Evolutionary conservation across 2,113 vertebrate species (phyloP).

Genomic region (Raja brachyura): DNA sequence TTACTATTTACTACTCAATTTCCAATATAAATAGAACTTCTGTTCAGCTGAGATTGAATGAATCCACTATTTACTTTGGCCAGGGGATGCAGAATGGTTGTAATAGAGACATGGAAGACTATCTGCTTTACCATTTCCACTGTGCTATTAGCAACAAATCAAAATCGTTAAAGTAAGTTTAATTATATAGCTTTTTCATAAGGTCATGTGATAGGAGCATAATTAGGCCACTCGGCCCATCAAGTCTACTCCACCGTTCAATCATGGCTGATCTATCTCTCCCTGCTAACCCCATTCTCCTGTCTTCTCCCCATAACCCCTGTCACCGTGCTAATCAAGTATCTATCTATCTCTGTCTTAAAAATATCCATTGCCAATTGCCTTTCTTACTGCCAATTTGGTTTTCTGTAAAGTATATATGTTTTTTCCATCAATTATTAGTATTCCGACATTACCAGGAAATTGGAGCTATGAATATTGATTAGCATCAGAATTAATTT

Average conservation of each 20-base stretch:
- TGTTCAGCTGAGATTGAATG: not conserved
- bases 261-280: too few species aligned
- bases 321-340: too few species aligned
- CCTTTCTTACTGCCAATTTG: not conserved
- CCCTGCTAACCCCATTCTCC: too few species aligned
- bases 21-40: not conserved
- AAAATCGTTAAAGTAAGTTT: not conserved
- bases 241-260: too few species aligned
- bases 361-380: too few species aligned
- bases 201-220: too few species aligned
- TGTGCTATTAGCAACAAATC: not conserved
- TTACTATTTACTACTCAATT: not conserved
- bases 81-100: not conserved
- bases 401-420: not conserved
- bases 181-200: not conserved
- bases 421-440: not conserved
- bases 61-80: not conserved
- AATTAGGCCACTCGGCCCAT: too few species aligned
- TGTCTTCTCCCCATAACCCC: too few species aligned
- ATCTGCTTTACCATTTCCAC: not conserved
- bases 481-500: conserved; percentile 7
- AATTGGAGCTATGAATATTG: not conserved
- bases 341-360: too few species aligned
- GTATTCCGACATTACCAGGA: not conserved
- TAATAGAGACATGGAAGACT: not conserved